Evolutionary conservation across 2,888 invertebrate species (phyloP), one percentile per base, ranked within the genome.

Genomic region (Yponomeuta sedellus): DNA sequence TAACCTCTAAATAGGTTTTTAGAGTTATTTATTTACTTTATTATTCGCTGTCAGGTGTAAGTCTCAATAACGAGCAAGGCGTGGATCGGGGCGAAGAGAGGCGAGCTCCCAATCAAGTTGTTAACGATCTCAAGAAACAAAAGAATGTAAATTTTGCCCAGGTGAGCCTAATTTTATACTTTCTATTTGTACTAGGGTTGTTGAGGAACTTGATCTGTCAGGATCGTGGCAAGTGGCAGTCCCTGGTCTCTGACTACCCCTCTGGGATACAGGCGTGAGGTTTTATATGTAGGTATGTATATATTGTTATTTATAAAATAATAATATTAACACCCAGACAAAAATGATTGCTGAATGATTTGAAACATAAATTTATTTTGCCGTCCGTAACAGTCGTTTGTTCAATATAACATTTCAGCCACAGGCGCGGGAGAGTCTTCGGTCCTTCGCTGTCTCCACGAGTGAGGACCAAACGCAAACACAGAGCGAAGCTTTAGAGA

Each of bases 121-220:
- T 88, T 8, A 90, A 90, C 66, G 83, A 90, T 77, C 77, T 90
- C 68, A 88, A 83, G 71, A 89, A 86, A 71, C 77, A 68, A 71
- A 86, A 89, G 69, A 90, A 86, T 74, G 83, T 88, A 25, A 90
- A 90, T 25, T 52, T 64, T 64, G 10, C 28, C n/a, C 25, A 16
- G 44, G 61, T 66, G 16, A 61, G 61, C 22, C 10, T 56, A n/a
- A 56, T n/a, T n/a, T n/a, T n/a, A n/a, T n/a, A n/a, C n/a, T n/a
- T n/a, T n/a, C n/a, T n/a, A n/a, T n/a, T n/a, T n/a, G n/a, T n/a
- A n/a, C n/a, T n/a, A n/a, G n/a, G n/a, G n/a, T n/a, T n/a, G n/a
- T n/a, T n/a, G n/a, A n/a, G n/a, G n/a, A n/a, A n/a, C n/a, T n/a
- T n/a, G n/a, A n/a, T n/a, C n/a, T n/a, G n/a, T n/a, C n/a, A n/a